Conservation (phyloP, 2,797 vertebrate genomes). For the Macropus fuliginosus region DNA sequence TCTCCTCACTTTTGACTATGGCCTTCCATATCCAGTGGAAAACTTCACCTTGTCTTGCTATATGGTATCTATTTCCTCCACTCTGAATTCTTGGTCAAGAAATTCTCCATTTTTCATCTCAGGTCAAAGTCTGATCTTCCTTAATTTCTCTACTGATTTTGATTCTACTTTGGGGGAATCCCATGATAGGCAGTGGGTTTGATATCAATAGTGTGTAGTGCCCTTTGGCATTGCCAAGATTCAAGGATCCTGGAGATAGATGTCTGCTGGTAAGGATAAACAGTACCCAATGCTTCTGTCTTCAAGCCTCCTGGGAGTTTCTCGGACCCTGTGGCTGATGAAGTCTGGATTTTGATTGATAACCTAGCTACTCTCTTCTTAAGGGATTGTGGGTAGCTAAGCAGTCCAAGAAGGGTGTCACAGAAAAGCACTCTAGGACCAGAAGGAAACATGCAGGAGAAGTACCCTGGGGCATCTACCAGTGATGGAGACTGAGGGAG, state of each 20-base stretch:
- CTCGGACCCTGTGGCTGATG: background rate
- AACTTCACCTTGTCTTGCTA: background rate
- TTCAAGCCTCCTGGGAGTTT: background rate
- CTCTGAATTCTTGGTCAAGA: background rate
- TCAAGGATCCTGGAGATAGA: background rate
- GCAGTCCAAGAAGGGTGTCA: background rate
- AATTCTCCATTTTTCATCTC: background rate
- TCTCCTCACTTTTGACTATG: background rate
- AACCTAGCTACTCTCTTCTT: no score
- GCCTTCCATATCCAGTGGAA: background rate
- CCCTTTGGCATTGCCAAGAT: background rate
- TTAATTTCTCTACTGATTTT: background rate
- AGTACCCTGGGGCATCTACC: no score
- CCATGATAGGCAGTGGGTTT: background rate
- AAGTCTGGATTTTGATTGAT: no score
- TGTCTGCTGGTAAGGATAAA: background rate
- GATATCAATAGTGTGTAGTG: background rate
- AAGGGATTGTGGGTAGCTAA: background rate
- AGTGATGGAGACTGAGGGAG: no score
- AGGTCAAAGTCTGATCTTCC: background rate
- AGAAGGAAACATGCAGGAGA: no score
- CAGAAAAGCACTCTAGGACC: background rate
- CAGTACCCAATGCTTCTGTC: background rate
- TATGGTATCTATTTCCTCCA: background rate
- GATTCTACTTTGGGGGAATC: background rate